phyloP scores from a whole-genome alignment of 2,113 vertebrate species.

The Thunnus maccoyii region DNA sequence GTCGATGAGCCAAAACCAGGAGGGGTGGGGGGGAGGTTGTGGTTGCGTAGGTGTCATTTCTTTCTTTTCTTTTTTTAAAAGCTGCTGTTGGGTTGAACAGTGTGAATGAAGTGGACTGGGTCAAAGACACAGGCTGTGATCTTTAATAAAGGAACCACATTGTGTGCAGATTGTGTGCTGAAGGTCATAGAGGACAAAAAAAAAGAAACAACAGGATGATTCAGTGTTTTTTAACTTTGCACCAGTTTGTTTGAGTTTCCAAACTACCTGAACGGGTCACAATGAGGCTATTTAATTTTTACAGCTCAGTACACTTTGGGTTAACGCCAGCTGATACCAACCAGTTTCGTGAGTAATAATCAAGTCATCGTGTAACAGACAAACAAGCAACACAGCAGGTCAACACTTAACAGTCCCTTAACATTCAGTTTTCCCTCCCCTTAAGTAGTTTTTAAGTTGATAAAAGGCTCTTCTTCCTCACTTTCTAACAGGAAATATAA shows the following conservation, averaged over 20 bases:
- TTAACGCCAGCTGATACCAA: no score
- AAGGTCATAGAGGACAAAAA: background rate
- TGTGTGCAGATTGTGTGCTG: background rate
- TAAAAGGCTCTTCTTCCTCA: no score
- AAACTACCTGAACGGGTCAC: background rate
- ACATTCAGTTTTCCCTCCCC: no score
- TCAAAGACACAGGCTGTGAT: background rate
- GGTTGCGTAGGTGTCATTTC: background rate
- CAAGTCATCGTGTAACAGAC: no score
- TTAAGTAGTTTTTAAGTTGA: no score
- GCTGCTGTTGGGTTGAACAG: background rate
- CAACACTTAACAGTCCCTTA: no score
- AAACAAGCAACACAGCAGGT: no score
- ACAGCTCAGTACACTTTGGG: no score
- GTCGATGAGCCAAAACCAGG: no score
- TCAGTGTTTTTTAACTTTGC: background rate
- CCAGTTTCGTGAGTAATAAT: no score
- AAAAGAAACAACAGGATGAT: constrained; percentile 6
- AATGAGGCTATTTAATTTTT: background rate
- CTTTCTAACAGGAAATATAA: no score
- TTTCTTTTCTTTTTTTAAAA: background rate
- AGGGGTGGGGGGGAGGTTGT: background rate
- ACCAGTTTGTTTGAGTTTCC: constrained; percentile 7
- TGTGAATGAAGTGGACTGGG: background rate
- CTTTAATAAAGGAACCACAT: background rate